Evolutionary conservation across 2,797 vertebrate genomes (phyloP), one percentile per base, ranked within the genome.

Genomic region (Cynopterus sphinx): DNA sequence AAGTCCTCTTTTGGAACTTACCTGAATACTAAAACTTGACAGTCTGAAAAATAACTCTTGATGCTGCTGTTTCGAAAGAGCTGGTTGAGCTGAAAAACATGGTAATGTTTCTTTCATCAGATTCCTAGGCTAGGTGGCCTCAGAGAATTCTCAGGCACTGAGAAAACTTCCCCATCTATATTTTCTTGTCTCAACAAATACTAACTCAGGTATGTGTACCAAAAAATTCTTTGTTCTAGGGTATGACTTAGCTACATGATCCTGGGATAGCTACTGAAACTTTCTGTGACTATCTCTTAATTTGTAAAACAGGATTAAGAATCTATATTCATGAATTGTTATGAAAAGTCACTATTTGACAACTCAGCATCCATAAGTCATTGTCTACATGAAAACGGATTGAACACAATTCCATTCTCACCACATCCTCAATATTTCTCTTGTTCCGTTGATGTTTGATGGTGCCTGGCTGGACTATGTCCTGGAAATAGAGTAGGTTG

Each of bases 11-110:
- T 9, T 86, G 22, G 36, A 77, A 94, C 95, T 96, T 71, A 98
- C 97, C 97, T 97, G 79, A 98, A 96, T 0, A 82, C 86, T 63
- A 46, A 67, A 57, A 97, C 95, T 73, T 96, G 81, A 79, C 97
- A 98, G 87, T 63, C n/a, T 3, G 81, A 97, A 85, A 98, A 97
- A 19, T 68, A 83, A 22, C 15, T 95, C 85, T 81, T 94, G 73
- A 98, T 91, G 87, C 87, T 97, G 92, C 97, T 98, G 49, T 97
- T 97, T 78, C 0, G 90, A 92, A 97, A 98, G 49, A 98, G 84
- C 13, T 90, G 81, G 24, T 97, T 97, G 87, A 98, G 97, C 97
- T 98, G 95, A 51, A 98, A 98, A 85, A 96, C 21, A 97, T 21
- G 8, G n/a, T 0, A 55, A 46, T 0, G 9, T 91, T 92, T 84